These are phyloP conservation scores for Ochropleura leucogaster DNA, from an alignment of 2,888 invertebrate species.

Conservation along the genomic window DNA sequence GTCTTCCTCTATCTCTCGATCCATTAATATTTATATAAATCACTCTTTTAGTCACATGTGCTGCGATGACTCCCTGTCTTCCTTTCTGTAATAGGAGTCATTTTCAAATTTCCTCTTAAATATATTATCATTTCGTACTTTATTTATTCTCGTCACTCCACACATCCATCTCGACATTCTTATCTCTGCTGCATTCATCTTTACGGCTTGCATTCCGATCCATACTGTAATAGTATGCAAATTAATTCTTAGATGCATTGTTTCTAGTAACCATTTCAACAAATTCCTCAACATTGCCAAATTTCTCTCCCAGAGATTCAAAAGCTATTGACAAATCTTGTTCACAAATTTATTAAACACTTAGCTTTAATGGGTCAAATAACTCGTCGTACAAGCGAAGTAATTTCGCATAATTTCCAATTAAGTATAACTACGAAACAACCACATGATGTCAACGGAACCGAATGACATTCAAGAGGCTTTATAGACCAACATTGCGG, in stretches of 20 bases:
- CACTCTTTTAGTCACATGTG: no score
- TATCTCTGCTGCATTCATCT: no score
- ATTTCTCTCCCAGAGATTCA: neutral
- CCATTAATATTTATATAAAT: no score
- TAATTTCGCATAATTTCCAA: slow-evolving; percentile 35
- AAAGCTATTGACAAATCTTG: slow-evolving; percentile 18
- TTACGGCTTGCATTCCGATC: no score
- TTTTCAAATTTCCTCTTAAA: no score
- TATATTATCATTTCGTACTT: no score
- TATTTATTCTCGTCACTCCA: no score
- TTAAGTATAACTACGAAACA: slow-evolving; percentile 15
- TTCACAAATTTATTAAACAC: slow-evolving; percentile 29
- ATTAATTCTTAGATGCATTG: neutral
- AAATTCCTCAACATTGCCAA: slow-evolving; percentile 10
- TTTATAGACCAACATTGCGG: slow-evolving; percentile 18
- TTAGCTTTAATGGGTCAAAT: slow-evolving; percentile 22
- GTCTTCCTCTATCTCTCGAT: no score
- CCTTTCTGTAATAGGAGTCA: no score
- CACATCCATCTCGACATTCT: no score
- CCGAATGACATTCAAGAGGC: slow-evolving; percentile 39
- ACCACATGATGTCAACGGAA: slow-evolving; percentile 36
- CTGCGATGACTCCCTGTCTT: no score
- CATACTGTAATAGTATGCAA: neutral
- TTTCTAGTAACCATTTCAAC: neutral
- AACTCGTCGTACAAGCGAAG: slow-evolving; percentile 18